Conservation (phyloP, 2,888 invertebrate species). For the Latrodectus elegans region DNA sequence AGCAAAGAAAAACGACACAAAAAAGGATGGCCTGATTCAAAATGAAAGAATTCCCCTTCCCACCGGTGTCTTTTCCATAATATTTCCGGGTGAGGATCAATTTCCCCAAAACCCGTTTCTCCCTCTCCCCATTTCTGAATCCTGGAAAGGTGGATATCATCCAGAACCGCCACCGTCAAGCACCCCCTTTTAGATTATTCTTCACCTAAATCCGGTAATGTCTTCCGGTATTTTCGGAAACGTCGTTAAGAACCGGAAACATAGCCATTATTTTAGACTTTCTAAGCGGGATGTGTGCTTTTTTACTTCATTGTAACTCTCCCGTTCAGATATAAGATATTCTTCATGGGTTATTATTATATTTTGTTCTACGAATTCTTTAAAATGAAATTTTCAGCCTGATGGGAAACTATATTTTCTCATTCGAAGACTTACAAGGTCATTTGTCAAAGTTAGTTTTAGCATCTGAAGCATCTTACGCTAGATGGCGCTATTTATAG, state of each 20-base stretch:
- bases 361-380: conserved; percentile 5
- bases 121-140: not conserved
- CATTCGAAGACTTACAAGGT: not conserved
- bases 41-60: conserved; percentile 49
- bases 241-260: conserved; percentile 64
- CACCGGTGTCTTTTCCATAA: conserved; percentile 37
- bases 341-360: not conserved
- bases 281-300: conserved; percentile 24
- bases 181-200: conserved; percentile 56
- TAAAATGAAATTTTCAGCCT: not conserved
- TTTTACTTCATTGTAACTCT: conserved; percentile 12
- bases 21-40: conserved; percentile 23
- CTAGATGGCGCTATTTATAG: no score
- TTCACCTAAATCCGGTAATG: conserved; percentile 65
- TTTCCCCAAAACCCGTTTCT: conserved; percentile 7
- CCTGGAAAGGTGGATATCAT: conserved; percentile 38
- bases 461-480: no score
- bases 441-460: not conserved
- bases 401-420: not conserved
- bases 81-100: conserved; percentile 59
- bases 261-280: conserved; percentile 55
- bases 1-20: conserved; percentile 13
- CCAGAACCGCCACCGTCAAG: conserved; percentile 23
- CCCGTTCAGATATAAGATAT: not conserved
- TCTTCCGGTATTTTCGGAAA: conserved; percentile 66